Evolutionary conservation across 2,888 invertebrate genomes (phyloP), one percentile per base, ranked within the genome.

Genomic region (Xanthia togata): DNA sequence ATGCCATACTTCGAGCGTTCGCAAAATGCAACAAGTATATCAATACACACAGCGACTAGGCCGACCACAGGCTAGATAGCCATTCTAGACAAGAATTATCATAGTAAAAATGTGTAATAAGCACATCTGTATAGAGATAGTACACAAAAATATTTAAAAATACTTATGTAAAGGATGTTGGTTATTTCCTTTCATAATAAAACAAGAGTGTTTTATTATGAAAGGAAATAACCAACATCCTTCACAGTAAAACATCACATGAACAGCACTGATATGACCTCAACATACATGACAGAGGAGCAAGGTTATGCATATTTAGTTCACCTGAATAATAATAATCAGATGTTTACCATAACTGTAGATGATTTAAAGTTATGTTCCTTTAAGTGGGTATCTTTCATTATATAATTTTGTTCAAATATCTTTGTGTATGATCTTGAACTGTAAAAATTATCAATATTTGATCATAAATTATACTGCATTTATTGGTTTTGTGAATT

Each of bases 261-360:
- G 60, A 67, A 60, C 26, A 50, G 31, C 50, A 65, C 62, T 70
- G 44, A 67, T 79, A 76, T 85, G 80, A 73, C 85, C 83, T 85
- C 69, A 73, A 67, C 73, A 82, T 63, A 85, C 77, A 76, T 80
- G 38, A 74, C 63, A 78, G 72, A 78, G 64, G 55, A 75, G 50
- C 84, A 87, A 87, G 82, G 86, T 74, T 76, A 68, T 64, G 79
- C 79, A 76, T 78, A 84, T 87, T 79, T 85, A 84, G 78, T 78
- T 81, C 71, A 76, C 73, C 73, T 82, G 63, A 76, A 82, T 76
- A 77, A 73, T 59, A 71, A 81, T 59, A 57, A 81, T 81, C 35
- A 59, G 44, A 53, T 86, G 69, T 83, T 86, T 85, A 82, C 64
- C 41, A 69, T 74, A 79, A 65, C 70, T 69, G 59, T 63, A 67